Conservation (phyloP, 2,888 invertebrate genomes). For the Zaprionus lineosus region DNA sequence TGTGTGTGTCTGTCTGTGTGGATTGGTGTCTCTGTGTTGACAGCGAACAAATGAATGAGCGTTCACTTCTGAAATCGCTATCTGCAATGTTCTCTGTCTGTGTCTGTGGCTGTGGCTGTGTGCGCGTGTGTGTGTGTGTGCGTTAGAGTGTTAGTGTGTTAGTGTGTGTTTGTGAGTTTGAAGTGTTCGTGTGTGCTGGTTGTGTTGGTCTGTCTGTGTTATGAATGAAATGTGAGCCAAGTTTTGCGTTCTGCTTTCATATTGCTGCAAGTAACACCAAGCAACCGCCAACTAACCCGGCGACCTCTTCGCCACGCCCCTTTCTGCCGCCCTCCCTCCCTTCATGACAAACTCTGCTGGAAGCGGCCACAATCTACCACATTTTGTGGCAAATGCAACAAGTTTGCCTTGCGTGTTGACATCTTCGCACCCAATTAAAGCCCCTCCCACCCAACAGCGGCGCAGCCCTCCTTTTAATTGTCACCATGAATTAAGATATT, state of each 20-base stretch:
- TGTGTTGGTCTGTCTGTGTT: no score
- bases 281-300: background rate
- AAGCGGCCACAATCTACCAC: conserved; percentile 4
- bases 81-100: conserved; percentile 18
- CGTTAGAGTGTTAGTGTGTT: no score
- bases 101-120: conserved; percentile 4
- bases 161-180: no score
- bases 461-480: no score
- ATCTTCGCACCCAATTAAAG: background rate
- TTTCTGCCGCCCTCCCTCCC: background rate
- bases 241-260: conserved; percentile 35
- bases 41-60: conserved; percentile 48
- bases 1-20: conserved; percentile 13
- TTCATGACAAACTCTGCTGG: conserved; percentile 14
- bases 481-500: conserved; percentile 18
- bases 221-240: conserved; percentile 60
- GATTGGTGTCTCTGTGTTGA: conserved; percentile 30
- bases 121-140: conserved; percentile 2
- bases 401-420: background rate
- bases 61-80: conserved; percentile 28
- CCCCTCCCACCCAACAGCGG: background rate
- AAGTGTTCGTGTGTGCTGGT: no score
- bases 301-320: background rate
- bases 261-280: conserved; percentile 15
- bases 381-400: background rate